Base-by-base conservation (phyloP, 2,113 vertebrate genomes). In the Ochotona curzoniae region DNA sequence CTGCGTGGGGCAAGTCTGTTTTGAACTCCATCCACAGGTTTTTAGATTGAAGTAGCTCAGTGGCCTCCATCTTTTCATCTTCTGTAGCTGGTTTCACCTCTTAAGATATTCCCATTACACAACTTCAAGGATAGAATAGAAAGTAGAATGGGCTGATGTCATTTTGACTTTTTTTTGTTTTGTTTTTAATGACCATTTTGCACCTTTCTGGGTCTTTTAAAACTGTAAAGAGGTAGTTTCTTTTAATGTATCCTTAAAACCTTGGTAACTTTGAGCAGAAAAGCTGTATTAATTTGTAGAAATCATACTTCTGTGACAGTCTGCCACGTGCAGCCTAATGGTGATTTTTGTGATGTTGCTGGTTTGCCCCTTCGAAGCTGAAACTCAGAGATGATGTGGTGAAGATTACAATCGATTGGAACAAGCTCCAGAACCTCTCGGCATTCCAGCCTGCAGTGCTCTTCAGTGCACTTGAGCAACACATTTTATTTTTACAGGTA, bases 401-500 rank as follows among this genome's bases (percentile, higher is more conserved):
- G 98, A 99, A 98, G 97, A 98, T 99, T 97, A 98, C 98, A 90
- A 98, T 98, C 64, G 98, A 98, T 97, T 97, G 98, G 85, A 98
- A 97, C 70, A 98, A 98, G 78, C 96, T 99, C 96, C 98, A 98
- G 84, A 97, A 97, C 92, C 92, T 97, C 86, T 97, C 98, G 14
- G 96, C 98, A 64, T 97, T 98, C 93, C 98, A 98, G 95, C 98
- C 98, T 54, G 30, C 97, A 11, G 93, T 98, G 32, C 96, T 99
- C 47, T 97, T 98, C 97, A 98, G 79, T 96, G 98, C 98, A 97
- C 98, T 99, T 96, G 98, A 99, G 95, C 98, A 98, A 85, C 99
- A 99, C 84, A 97, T 99, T 95, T 97, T 97, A 64, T 98, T 98
- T 97, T 98, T 99, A 96, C 99, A 99, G 99, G 99, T 99, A 98